Conservation (phyloP, 2,888 invertebrate species). For the Ferdinandea cuprea region DNA sequence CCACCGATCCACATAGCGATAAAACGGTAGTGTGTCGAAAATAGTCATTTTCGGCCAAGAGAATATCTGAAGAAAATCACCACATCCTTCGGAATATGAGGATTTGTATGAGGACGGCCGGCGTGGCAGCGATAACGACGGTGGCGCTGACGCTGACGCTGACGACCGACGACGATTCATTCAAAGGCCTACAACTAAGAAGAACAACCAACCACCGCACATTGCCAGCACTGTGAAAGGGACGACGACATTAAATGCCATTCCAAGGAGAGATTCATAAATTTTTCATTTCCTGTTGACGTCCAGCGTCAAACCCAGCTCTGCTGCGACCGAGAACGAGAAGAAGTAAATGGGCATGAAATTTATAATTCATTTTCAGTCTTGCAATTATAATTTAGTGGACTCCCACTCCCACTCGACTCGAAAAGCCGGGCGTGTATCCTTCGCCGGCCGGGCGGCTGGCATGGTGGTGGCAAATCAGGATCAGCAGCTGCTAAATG, state of each 20-base stretch:
- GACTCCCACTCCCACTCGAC: constrained; percentile 46
- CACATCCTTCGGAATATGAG: constrained; percentile 67
- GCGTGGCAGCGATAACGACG: constrained; percentile 18
- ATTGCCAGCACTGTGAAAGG: constrained; percentile 15
- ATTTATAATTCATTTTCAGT: constrained; percentile 75
- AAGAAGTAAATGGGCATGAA: constrained; percentile 74
- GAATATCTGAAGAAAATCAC: constrained; percentile 66
- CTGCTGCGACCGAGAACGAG: constrained; percentile 46
- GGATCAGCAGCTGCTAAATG: constrained; percentile 73
- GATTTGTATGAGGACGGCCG: too few relatives aligned
- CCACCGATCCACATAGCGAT: constrained; percentile 59
- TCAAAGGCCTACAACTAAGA: constrained; percentile 60
- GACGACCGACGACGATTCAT: constrained; percentile 11
- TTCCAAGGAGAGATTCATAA: constrained; percentile 73
- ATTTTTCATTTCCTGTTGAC: constrained; percentile 75
- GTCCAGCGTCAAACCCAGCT: constrained; percentile 71
- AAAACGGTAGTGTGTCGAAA: constrained; percentile 67
- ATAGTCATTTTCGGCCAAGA: constrained; percentile 53
- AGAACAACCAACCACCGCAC: constrained; percentile 9
- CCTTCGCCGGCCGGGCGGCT: not conserved
- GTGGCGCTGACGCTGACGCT: constrained; percentile 10
- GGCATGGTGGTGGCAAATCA: constrained; percentile 51
- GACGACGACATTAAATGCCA: constrained; percentile 71
- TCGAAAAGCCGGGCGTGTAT: not conserved
- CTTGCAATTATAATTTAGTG: constrained; percentile 75